A percentile compares a stretch with the other conserved stretches of the same genome.
Conservation (phyloP, 1,140 invertebrate species). For the Trigoniulus corallinus region DNA sequence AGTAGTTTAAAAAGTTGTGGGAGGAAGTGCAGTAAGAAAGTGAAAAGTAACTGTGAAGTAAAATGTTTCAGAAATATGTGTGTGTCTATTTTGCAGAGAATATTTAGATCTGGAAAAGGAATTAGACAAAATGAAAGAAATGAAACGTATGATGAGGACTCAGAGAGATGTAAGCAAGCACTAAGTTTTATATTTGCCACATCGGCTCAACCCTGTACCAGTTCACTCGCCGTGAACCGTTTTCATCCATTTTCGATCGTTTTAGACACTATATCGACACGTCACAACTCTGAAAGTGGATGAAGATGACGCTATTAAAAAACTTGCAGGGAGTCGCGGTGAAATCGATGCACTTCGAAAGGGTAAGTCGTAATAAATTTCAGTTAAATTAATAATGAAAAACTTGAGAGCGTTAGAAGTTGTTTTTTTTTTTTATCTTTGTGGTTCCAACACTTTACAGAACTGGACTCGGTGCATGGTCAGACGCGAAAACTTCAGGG, state of each 20-base stretch:
- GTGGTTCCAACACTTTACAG: too few relatives aligned
- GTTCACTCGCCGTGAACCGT: too few relatives aligned
- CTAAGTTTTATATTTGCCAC: not conserved
- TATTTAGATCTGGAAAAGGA: not conserved
- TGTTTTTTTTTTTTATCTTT: too few relatives aligned
- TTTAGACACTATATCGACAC: not conserved
- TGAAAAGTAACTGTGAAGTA: not conserved
- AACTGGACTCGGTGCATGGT: not conserved
- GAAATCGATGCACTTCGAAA: not conserved
- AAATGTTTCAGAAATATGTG: not conserved
- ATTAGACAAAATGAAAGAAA: not conserved
- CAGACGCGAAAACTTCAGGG: not conserved
- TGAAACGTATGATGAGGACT: not conserved
- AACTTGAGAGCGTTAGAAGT: too few relatives aligned
- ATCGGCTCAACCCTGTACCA: too few relatives aligned
- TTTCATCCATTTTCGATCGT: not conserved
- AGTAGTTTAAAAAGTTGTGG: not conserved
- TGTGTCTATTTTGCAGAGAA: conserved; percentile 7
- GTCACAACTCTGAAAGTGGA: not conserved
- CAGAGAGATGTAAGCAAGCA: not conserved
- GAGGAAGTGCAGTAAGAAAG: not conserved
- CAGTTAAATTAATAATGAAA: too few relatives aligned
- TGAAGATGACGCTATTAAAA: not conserved
- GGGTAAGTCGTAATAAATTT: too few relatives aligned
- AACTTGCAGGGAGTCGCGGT: not conserved